phyloP scores from a whole-genome alignment of 2,888 invertebrate species.

The Myathropa florea region DNA sequence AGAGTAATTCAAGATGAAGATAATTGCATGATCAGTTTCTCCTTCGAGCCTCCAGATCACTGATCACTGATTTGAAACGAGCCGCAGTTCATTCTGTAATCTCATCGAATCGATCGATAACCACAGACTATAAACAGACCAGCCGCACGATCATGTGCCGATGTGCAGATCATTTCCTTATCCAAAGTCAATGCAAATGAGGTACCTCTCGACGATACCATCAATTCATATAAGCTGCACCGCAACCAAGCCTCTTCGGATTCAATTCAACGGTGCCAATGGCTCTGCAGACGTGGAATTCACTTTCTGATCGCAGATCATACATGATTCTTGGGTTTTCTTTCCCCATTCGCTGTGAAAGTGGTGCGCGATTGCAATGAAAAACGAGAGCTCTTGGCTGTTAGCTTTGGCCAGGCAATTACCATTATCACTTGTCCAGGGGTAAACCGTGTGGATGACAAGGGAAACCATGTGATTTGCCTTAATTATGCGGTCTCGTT shows the following conservation, averaged over 20 bases:
- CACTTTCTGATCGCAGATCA: constrained; percentile 66
- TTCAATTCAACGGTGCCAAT: not conserved
- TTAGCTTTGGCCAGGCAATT: not conserved
- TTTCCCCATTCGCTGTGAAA: constrained; percentile 36
- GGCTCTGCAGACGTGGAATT: constrained; percentile 17
- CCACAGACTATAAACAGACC: constrained; percentile 2
- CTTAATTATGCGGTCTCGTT: not conserved
- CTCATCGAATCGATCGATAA: constrained; percentile 30
- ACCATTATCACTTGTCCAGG: not conserved
- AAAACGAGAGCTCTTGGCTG: constrained; percentile 40
- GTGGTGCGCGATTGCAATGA: constrained; percentile 33
- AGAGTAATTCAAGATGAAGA: not conserved
- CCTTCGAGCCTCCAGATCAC: not conserved
- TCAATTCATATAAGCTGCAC: not conserved
- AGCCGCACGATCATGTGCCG: constrained; percentile 46
- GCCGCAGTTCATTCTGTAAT: not conserved
- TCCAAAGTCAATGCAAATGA: constrained; percentile 28
- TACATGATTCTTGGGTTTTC: constrained; percentile 42
- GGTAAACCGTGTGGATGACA: not conserved
- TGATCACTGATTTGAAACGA: not conserved
- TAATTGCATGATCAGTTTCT: not conserved
- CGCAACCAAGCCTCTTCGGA: constrained; percentile 10
- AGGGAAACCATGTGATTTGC: not conserved
- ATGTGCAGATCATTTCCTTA: constrained; percentile 42
- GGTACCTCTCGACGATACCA: not conserved